Evolutionary conservation across 92 coral and sea anemone species (phyloP).

Genomic region (Palythoa grandis): DNA sequence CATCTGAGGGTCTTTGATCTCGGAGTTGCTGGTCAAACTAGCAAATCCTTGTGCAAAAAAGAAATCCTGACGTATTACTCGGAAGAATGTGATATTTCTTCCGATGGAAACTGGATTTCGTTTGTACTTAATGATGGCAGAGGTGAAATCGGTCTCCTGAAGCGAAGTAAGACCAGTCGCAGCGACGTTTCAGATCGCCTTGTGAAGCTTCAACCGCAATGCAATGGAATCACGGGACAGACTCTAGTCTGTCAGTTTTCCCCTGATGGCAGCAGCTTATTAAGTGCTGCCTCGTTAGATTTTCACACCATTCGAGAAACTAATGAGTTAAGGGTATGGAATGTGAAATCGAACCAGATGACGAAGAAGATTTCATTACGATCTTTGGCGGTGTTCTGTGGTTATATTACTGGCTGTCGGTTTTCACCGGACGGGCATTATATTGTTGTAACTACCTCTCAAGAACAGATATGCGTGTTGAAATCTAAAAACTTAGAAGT

Average conservation of each 20-base stretch:
- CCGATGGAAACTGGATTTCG: constrained; percentile 83
- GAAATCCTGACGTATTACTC: constrained; percentile 85
- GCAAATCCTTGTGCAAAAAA: constrained; percentile 57
- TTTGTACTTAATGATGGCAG: constrained; percentile 78
- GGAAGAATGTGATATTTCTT: constrained; percentile 85
- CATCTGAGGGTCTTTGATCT: constrained; percentile 84
- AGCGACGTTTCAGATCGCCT: constrained; percentile 77
- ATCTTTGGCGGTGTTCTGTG: constrained; percentile 88
- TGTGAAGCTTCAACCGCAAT: constrained; percentile 82
- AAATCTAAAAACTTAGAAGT: constrained; percentile 78
- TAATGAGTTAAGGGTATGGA: constrained; percentile 89
- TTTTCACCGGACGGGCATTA: constrained; percentile 89
- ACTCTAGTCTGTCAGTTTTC: constrained; percentile 86
- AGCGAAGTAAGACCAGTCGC: constrained; percentile 63
- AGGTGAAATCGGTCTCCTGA: constrained; percentile 85
- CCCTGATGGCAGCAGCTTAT: constrained; percentile 74
- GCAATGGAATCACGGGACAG: constrained; percentile 89
- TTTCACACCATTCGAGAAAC: constrained; percentile 90
- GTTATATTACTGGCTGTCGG: constrained; percentile 87
- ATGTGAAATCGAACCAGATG: constrained; percentile 80
- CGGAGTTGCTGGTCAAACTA: constrained; percentile 41
- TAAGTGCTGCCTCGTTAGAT: constrained; percentile 87
- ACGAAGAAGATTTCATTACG: constrained; percentile 76
- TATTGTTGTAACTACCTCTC: constrained; percentile 84
- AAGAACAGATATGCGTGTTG: constrained; percentile 84